These are phyloP conservation scores for Acleris cristana DNA, from an alignment of 2,888 invertebrate species.

Conservation along the genomic window DNA sequence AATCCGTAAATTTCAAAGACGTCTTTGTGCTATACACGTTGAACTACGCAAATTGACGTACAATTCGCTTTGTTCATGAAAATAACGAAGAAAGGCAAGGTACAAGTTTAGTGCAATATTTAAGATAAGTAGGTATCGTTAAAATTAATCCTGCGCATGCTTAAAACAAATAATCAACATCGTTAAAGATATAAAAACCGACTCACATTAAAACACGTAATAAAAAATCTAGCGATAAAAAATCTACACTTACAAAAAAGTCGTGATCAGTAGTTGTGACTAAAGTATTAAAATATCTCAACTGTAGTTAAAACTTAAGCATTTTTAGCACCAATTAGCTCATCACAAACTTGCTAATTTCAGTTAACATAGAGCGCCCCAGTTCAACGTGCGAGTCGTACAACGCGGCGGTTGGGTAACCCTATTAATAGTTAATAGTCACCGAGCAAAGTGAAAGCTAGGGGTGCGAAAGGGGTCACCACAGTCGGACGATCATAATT, in stretches of 20 bases:
- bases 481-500: slow-evolving; percentile 75
- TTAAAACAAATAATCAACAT: too few relatives aligned
- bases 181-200: too few relatives aligned
- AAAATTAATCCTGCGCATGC: too few relatives aligned
- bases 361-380: too few relatives aligned
- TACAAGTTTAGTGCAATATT: background rate
- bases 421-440: slow-evolving; percentile 60
- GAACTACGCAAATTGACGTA: slow-evolving; percentile 13
- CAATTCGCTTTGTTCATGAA: background rate
- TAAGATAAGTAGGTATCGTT: background rate
- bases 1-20: slow-evolving; percentile 23
- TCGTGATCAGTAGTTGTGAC: background rate
- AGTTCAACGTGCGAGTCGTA: background rate
- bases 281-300: background rate
- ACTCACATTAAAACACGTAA: too few relatives aligned
- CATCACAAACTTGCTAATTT: background rate
- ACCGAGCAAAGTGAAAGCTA: slow-evolving; percentile 61
- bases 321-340: background rate
- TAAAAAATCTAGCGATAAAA: too few relatives aligned
- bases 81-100: background rate
- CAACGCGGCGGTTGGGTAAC: slow-evolving; percentile 22
- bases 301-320: background rate
- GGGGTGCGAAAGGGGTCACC: slow-evolving; percentile 74
- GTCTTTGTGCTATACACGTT: slow-evolving; percentile 8
- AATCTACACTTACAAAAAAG: too few relatives aligned